Evolutionary conservation across 2,888 invertebrate species (phyloP).

Genomic region (Allygus modestus): DNA sequence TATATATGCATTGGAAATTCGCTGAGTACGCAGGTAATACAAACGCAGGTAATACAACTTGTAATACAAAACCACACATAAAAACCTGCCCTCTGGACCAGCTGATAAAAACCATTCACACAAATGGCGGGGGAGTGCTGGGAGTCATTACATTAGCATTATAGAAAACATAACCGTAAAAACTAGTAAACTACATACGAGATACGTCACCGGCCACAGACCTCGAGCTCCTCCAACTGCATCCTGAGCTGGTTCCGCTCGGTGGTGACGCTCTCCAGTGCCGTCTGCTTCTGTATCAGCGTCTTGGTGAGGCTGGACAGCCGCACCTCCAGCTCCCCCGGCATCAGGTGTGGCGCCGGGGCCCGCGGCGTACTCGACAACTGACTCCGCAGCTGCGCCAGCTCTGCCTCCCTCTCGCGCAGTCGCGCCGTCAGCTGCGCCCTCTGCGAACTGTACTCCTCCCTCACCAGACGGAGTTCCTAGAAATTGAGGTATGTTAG

Average conservation of each 20-base stretch:
- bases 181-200: too few relatives aligned
- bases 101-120: too few relatives aligned
- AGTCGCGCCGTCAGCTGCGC: conserved; percentile 75
- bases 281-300: conserved; percentile 90
- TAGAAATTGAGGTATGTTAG: conserved; percentile 70
- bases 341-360: conserved; percentile 66
- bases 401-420: conserved; percentile 78
- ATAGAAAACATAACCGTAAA: too few relatives aligned
- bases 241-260: conserved; percentile 91
- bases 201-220: too few relatives aligned
- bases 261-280: conserved; percentile 88
- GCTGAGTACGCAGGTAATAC: too few relatives aligned
- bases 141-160: too few relatives aligned
- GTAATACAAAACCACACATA: too few relatives aligned
- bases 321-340: conserved; percentile 72
- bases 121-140: too few relatives aligned
- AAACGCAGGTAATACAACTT: too few relatives aligned
- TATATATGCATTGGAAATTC: too few relatives aligned
- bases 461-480: conserved; percentile 78
- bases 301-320: conserved; percentile 86
- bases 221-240: conserved; percentile 89
- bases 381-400: conserved; percentile 78
- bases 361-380: conserved; percentile 73
- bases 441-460: conserved; percentile 77
- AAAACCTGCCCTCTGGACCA: too few relatives aligned